These are phyloP conservation scores for Thamnophis sirtalis DNA, from an alignment of 2,113 vertebrate species.

Conservation along the genomic window DNA sequence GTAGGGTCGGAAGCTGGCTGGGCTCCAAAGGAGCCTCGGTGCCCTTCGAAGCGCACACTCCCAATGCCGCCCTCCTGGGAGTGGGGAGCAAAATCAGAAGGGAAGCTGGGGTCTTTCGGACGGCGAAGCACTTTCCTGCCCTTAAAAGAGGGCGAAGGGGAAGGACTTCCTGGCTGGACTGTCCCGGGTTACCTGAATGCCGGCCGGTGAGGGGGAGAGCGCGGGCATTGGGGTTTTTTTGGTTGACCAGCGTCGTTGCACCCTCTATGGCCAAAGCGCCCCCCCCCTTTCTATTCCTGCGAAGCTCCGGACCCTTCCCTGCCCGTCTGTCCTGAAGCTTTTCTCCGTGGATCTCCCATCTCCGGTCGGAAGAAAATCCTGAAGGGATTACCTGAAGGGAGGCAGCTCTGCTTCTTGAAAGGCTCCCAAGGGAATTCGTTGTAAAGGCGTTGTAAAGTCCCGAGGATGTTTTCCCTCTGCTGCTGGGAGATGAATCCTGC, in stretches of 20 bases:
- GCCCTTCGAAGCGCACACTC: neutral
- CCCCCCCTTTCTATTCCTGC: neutral
- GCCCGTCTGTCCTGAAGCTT: neutral
- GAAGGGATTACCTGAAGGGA: neutral
- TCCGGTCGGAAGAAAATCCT: neutral
- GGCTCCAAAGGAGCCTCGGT: too few relatives aligned
- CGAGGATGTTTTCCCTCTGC: neutral
- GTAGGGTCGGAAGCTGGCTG: fast-evolving
- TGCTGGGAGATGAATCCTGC: neutral
- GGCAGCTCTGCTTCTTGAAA: neutral
- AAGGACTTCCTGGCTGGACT: neutral
- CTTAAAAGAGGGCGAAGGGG: too few relatives aligned
- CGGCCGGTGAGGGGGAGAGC: neutral
- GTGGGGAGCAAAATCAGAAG: conserved; percentile 17
- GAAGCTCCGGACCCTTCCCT: neutral
- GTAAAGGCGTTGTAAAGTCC: neutral
- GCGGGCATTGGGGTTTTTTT: neutral
- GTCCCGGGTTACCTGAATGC: neutral
- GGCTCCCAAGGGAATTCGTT: neutral
- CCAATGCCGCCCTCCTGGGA: conserved; percentile 29
- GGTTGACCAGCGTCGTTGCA: neutral
- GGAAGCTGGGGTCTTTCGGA: neutral
- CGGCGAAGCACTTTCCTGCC: neutral
- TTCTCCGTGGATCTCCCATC: neutral
- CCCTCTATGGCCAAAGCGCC: neutral